phyloP scores from a whole-genome alignment of 2,113 vertebrate species.

The Rhipidura dahli region DNA sequence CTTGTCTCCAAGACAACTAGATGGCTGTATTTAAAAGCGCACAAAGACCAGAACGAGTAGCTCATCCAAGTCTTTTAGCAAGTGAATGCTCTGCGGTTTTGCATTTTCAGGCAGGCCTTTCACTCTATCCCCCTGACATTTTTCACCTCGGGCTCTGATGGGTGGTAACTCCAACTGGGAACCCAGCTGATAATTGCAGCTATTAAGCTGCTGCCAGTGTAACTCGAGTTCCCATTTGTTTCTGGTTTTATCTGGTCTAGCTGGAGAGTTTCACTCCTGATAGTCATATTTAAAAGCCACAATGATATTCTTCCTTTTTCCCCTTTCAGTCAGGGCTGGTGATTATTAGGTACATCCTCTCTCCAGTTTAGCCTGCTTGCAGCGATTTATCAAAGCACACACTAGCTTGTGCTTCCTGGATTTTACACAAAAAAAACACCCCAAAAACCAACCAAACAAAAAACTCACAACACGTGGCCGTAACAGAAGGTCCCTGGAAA shows the following conservation, averaged over 20 bases:
- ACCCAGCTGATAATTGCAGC: conserved; percentile 75
- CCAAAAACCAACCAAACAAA: not conserved
- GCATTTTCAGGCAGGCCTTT: conserved; percentile 75
- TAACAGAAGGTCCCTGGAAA: not conserved
- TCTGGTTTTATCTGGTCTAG: conserved; percentile 79
- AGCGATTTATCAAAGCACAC: conserved; percentile 22
- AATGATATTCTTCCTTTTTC: conserved; percentile 38
- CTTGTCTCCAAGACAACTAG: conserved; percentile 75
- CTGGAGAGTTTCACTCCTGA: conserved; percentile 79
- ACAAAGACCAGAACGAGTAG: conserved; percentile 74
- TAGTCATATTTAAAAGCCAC: conserved; percentile 71
- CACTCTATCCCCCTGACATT: conserved; percentile 67
- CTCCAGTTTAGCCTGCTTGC: conserved; percentile 48
- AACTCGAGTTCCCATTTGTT: conserved; percentile 79
- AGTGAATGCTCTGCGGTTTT: conserved; percentile 79
- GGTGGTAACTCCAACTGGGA: conserved; percentile 74
- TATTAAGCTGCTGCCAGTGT: conserved; percentile 76
- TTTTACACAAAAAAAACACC: not conserved
- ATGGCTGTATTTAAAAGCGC: conserved; percentile 77
- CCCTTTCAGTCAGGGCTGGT: conserved; percentile 46
- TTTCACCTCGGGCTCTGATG: conserved; percentile 69
- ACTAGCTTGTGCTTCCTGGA: conserved; percentile 19
- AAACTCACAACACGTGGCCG: not conserved
- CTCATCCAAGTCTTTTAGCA: conserved; percentile 81
- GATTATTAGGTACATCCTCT: conserved; percentile 78